Conservation (phyloP, 2,888 invertebrate genomes). For the Drosophila bunnanda region DNA sequence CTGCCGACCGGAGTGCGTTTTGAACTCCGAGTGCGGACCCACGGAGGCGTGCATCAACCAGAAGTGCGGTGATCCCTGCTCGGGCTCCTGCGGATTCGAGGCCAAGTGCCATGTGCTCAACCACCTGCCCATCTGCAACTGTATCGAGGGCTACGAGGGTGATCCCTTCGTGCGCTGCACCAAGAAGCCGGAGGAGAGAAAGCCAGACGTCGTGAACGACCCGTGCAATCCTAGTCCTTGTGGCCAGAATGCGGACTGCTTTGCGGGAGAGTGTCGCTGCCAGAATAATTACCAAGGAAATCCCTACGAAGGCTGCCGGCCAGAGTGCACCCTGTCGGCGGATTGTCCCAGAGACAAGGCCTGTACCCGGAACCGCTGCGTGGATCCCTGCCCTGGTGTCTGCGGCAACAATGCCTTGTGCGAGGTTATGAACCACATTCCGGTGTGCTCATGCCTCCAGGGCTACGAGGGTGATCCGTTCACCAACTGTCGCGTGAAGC, state of each 20-base stretch:
- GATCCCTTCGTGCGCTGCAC: slow-evolving; percentile 88
- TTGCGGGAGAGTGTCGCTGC: slow-evolving; percentile 93
- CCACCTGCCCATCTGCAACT: slow-evolving; percentile 91
- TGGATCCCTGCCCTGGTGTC: slow-evolving; percentile 89
- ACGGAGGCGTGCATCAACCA: slow-evolving; percentile 91
- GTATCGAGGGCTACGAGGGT: slow-evolving; percentile 87
- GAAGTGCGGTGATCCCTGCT: slow-evolving; percentile 93
- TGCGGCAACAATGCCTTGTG: slow-evolving; percentile 94
- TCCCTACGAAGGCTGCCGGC: slow-evolving; percentile 90
- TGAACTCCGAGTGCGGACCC: slow-evolving; percentile 92
- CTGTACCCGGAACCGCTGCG: slow-evolving; percentile 90
- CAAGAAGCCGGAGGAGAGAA: slow-evolving; percentile 85
- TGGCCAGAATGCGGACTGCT: slow-evolving; percentile 93
- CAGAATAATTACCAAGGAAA: slow-evolving; percentile 92
- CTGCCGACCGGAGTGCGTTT: slow-evolving; percentile 92
- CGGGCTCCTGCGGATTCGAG: slow-evolving; percentile 92
- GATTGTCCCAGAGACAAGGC: slow-evolving; percentile 91
- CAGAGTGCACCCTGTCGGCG: slow-evolving; percentile 92
- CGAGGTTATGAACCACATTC: slow-evolving; percentile 91
- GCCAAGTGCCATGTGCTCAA: slow-evolving; percentile 90
- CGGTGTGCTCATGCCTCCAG: slow-evolving; percentile 91
- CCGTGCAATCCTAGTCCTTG: slow-evolving; percentile 95
- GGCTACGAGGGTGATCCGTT: slow-evolving; percentile 93
- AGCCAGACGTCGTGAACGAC: slow-evolving; percentile 83
- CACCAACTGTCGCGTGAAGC: slow-evolving; percentile 87